Conservation (phyloP, 2,113 vertebrate genomes). For the Cyanistes caeruleus region DNA sequence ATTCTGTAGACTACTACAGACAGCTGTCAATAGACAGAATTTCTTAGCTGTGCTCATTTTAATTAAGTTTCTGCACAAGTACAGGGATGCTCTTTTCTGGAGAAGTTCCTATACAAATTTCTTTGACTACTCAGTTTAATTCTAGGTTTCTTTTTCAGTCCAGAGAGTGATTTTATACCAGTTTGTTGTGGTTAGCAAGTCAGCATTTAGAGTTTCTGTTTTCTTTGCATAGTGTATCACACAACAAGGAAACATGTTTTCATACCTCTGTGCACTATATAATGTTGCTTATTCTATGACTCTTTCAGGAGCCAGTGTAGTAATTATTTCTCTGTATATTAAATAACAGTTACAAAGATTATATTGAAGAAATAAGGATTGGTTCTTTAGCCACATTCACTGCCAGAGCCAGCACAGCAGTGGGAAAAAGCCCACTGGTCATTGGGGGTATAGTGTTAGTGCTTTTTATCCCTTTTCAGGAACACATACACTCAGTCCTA, state of each 20-base stretch:
- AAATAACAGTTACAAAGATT: neutral
- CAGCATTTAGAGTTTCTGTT: neutral
- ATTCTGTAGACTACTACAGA: neutral
- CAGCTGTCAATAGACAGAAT: neutral
- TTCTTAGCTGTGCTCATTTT: neutral
- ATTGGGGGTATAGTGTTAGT: neutral
- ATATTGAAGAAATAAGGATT: neutral
- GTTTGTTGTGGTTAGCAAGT: neutral
- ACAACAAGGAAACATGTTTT: neutral
- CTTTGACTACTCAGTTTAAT: neutral
- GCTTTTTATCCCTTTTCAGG: neutral
- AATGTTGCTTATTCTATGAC: neutral
- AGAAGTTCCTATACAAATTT: neutral
- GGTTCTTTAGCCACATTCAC: accelerated
- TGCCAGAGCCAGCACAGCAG: neutral
- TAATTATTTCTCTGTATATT: neutral
- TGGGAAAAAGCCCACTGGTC: neutral
- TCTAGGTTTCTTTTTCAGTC: neutral
- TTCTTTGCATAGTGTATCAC: neutral
- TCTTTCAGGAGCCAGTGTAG: neutral
- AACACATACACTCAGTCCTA: neutral
- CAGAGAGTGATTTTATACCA: neutral
- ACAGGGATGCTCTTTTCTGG: neutral
- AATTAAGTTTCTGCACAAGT: neutral
- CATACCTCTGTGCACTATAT: neutral